Conservation (phyloP, 2,888 invertebrate genomes). For the Melanargia galathea region DNA sequence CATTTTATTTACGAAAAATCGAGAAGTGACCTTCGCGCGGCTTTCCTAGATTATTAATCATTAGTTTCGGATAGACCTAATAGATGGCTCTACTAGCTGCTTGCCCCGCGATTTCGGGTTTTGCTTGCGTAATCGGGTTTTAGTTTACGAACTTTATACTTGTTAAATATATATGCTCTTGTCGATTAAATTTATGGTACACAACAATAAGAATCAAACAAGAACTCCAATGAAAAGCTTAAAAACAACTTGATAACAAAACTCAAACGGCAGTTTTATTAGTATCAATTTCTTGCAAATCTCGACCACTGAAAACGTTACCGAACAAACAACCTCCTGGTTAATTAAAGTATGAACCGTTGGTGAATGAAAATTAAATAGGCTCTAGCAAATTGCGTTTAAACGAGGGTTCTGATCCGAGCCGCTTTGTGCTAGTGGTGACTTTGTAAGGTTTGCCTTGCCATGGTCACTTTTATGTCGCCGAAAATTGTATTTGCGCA, state of each 20-base stretch:
- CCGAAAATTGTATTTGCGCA: conserved; percentile 31
- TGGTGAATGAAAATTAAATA: conserved; percentile 62
- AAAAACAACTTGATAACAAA: conserved; percentile 26
- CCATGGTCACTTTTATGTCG: conserved; percentile 47
- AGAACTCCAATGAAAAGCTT: conserved; percentile 8
- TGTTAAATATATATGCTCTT: too few relatives aligned
- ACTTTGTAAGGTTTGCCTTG: conserved; percentile 50
- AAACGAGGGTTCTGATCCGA: conserved; percentile 50
- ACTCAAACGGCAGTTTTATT: conserved; percentile 45
- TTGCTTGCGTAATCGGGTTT: too few relatives aligned
- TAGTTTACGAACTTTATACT: too few relatives aligned
- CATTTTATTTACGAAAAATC: too few relatives aligned
- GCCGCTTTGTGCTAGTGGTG: conserved; percentile 50
- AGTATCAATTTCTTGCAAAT: conserved; percentile 53
- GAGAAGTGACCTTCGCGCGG: too few relatives aligned
- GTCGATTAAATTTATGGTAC: not conserved
- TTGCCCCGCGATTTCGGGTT: too few relatives aligned
- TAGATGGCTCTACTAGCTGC: too few relatives aligned
- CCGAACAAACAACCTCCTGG: conserved; percentile 53
- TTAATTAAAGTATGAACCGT: conserved; percentile 61
- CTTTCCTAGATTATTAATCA: too few relatives aligned
- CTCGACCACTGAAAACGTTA: conserved; percentile 51
- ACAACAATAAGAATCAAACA: not conserved
- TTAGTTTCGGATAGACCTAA: too few relatives aligned
- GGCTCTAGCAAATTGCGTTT: conserved; percentile 60